These are phyloP conservation scores for Xiphophorus birchmanni DNA, from an alignment of 2,797 vertebrate genomes.

Conservation along the genomic window DNA sequence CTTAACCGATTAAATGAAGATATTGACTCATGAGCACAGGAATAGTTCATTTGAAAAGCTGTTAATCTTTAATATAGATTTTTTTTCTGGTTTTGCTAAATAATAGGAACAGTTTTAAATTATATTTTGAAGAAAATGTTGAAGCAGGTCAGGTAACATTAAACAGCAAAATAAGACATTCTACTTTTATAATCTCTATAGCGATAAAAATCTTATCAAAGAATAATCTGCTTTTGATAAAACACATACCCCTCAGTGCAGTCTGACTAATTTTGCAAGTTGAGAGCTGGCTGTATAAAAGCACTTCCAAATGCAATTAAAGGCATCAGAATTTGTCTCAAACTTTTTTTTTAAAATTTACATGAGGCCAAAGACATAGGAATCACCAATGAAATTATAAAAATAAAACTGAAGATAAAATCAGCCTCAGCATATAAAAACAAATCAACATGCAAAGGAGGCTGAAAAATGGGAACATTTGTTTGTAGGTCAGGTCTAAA, in stretches of 20 bases:
- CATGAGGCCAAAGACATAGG: not conserved
- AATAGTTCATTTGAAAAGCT: not conserved
- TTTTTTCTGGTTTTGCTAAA: not conserved
- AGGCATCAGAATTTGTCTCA: not conserved
- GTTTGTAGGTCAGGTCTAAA: constrained; percentile 21
- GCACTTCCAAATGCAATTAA: not conserved
- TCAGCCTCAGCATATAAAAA: not conserved
- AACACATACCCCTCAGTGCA: not conserved
- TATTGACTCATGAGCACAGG: not conserved
- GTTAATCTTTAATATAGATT: not conserved
- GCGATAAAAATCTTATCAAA: not conserved
- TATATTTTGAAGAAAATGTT: not conserved
- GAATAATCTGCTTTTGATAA: not conserved
- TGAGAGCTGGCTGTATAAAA: not conserved
- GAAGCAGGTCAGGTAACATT: not conserved
- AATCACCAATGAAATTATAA: not conserved
- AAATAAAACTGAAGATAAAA: not conserved
- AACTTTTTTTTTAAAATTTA: not conserved
- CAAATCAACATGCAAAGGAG: constrained; percentile 30
- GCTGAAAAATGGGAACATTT: constrained; percentile 28
- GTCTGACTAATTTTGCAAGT: not conserved
- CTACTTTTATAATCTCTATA: not conserved
- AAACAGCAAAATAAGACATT: not conserved
- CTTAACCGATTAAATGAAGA: not conserved
- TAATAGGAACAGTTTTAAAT: not conserved